Conservation (phyloP, 2,113 vertebrate genomes). For the Montifringilla adamsi region DNA sequence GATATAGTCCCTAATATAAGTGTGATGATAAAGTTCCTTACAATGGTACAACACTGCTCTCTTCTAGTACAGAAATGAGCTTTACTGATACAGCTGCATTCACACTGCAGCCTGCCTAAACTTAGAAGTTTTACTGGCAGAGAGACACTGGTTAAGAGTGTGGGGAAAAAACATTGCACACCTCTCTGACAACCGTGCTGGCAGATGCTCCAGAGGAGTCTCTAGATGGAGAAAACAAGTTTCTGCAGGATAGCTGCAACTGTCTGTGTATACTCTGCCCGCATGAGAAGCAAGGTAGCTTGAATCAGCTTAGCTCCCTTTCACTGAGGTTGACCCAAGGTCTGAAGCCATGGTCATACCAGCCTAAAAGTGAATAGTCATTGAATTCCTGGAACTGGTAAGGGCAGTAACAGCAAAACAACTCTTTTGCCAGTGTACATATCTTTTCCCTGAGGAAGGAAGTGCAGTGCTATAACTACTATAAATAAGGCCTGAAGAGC, state of each 20-base stretch:
- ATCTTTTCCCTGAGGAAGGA: not conserved
- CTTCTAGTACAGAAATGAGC: not conserved
- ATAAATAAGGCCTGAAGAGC: not conserved
- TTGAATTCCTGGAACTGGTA: constrained; percentile 12
- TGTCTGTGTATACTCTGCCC: not conserved
- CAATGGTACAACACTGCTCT: not conserved
- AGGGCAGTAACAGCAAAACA: not conserved
- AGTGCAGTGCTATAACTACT: not conserved
- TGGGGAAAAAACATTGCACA: not conserved
- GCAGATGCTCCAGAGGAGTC: not conserved
- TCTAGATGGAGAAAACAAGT: constrained; percentile 19
- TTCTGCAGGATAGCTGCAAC: not conserved
- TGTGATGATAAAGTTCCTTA: constrained; percentile 14
- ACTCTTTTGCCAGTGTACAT: not conserved
- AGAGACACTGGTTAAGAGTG: not conserved
- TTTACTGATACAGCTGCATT: not conserved
- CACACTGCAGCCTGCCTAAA: constrained; percentile 1
- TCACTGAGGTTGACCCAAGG: not conserved
- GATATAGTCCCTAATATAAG: not conserved
- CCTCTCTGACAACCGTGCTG: not conserved
- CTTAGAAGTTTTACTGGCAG: constrained; percentile 48
- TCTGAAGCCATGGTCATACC: not conserved
- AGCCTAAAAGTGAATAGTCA: not conserved
- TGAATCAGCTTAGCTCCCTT: not conserved
- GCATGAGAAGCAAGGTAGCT: not conserved